Conservation (phyloP, 2,797 vertebrate species). For the Silurus aristotelis region DNA sequence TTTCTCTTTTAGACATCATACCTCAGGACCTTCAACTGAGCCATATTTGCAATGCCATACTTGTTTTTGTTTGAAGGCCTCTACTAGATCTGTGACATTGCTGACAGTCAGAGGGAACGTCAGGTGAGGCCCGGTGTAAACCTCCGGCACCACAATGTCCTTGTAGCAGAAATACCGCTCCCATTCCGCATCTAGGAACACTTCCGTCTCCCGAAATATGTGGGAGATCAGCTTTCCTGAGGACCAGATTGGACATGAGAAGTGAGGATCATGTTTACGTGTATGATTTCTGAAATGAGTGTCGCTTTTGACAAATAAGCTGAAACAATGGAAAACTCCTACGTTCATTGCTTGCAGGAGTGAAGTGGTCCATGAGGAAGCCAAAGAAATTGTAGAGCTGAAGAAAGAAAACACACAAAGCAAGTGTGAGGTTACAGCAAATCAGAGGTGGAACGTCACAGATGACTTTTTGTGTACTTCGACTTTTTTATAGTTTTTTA, state of each 20-base stretch:
- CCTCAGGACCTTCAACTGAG: not conserved
- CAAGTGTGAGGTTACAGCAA: too few species aligned
- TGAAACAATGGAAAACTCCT: constrained; percentile 61
- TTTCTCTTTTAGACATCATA: not conserved
- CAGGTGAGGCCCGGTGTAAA: constrained; percentile 82
- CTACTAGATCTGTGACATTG: constrained; percentile 82
- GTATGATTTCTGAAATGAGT: not conserved
- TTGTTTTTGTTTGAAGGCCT: constrained; percentile 89
- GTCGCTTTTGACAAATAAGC: not conserved
- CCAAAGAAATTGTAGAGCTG: constrained; percentile 92
- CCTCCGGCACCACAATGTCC: constrained; percentile 77
- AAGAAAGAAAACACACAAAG: constrained; percentile 27
- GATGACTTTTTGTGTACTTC: too few species aligned
- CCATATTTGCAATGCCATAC: constrained; percentile 69
- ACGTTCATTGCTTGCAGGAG: constrained; percentile 83
- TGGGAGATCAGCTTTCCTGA: constrained; percentile 86
- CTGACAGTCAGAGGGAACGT: constrained; percentile 85
- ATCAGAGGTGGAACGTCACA: too few species aligned
- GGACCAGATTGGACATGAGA: not conserved
- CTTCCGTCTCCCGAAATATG: constrained; percentile 80
- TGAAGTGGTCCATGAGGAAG: constrained; percentile 89
- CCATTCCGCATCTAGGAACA: constrained; percentile 73
- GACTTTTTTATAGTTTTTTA: too few species aligned
- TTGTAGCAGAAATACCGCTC: constrained; percentile 80
- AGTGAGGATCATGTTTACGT: not conserved